Percentiles rank a stretch among this genome's conserved stretches.
phyloP scores from a whole-genome alignment of 2,888 invertebrate genomes.

The Pseudococcus viburni region DNA sequence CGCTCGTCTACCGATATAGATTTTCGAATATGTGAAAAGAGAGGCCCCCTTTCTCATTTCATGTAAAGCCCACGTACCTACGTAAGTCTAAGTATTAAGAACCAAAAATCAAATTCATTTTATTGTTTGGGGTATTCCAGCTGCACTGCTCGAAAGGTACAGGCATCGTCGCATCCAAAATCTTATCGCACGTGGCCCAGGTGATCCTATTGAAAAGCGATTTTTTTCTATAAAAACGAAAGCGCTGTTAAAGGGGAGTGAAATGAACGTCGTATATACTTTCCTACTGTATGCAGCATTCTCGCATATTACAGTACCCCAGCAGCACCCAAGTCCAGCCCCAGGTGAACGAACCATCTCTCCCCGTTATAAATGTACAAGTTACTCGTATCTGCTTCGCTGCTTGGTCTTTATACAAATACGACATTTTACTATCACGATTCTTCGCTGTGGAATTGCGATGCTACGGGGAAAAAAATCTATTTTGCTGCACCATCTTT shows the following conservation, averaged over 20 bases:
- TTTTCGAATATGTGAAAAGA: conserved; percentile 10
- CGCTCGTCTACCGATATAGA: not conserved
- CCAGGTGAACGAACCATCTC: conserved; percentile 31
- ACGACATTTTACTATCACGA: conserved; percentile 15
- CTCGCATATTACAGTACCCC: conserved; percentile 10
- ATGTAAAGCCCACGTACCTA: not conserved
- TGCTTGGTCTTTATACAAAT: not conserved
- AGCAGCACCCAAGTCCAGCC: conserved; percentile 22
- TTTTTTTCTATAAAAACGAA: conserved; percentile 37
- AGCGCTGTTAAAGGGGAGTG: conserved; percentile 10
- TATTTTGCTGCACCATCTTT: not conserved
- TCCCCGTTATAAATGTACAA: not conserved
- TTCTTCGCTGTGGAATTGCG: not conserved
- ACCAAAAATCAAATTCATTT: conserved; percentile 11
- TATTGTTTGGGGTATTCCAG: not conserved
- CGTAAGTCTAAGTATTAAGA: not conserved
- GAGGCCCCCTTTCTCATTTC: not conserved
- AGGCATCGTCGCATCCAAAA: not conserved
- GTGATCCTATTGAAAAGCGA: conserved; percentile 44
- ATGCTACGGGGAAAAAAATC: not conserved
- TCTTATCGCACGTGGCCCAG: conserved; percentile 8
- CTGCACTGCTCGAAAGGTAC: not conserved
- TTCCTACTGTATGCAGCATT: not conserved
- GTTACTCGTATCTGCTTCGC: not conserved
- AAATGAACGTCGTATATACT: not conserved